Percentiles rank a stretch among this genome's conserved stretches.
phyloP scores from a whole-genome alignment of 1,140 invertebrate genomes.

The Hormaphis cornu region DNA sequence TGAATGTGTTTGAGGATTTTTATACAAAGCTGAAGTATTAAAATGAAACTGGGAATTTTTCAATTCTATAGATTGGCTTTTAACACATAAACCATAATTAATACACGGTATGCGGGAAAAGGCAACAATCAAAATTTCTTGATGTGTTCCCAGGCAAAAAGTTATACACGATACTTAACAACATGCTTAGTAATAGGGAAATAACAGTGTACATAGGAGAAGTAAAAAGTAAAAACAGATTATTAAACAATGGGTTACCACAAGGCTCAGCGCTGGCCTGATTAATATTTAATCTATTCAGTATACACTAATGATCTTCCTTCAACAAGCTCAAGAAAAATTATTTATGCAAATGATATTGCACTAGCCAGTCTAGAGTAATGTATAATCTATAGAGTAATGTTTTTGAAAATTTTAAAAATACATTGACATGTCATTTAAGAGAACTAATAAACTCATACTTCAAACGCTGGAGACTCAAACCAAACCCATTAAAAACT shows the following conservation, averaged over 20 bases:
- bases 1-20: no score
- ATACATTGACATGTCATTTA: not conserved
- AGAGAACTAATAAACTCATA: not conserved
- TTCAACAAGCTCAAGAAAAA: no score
- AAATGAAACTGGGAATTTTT: no score
- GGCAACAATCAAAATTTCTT: not conserved
- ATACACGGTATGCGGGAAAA: not conserved
- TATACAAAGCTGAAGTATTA: no score
- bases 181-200: not conserved
- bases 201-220: not conserved
- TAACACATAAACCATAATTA: no score
- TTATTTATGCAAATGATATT: no score
- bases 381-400: no score
- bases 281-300: no score
- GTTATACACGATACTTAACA: not conserved
- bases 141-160: not conserved
- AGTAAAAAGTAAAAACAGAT: not conserved
- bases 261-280: no score
- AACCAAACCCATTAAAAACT: not conserved
- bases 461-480: not conserved
- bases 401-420: slow-evolving; percentile 1
- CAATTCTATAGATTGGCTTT: no score
- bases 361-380: not conserved
- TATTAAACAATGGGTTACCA: no score
- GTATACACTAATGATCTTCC: no score